These are phyloP conservation scores for Caenorhabditis sp. DNA, from an alignment of 2,888 invertebrate species.

Conservation along the genomic window DNA sequence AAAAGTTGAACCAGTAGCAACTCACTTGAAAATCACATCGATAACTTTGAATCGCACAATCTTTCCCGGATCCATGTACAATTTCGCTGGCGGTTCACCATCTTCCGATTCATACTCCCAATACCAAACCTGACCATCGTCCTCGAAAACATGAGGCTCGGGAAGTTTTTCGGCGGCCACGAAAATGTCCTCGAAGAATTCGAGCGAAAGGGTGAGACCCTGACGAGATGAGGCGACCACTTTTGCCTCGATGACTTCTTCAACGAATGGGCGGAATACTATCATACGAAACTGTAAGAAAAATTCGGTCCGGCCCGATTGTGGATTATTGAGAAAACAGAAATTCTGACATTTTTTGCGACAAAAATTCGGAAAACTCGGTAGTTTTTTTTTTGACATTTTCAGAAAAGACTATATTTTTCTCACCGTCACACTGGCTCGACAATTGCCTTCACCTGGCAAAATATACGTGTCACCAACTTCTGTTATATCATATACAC, in stretches of 20 bases:
- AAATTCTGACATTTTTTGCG: too few species aligned
- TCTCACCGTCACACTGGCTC: constrained; percentile 57
- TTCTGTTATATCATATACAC: constrained; percentile 86
- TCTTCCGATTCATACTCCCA: constrained; percentile 58
- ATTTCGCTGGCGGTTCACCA: constrained; percentile 52
- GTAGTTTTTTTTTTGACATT: not conserved
- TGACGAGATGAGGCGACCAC: constrained; percentile 74
- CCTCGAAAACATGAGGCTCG: constrained; percentile 84
- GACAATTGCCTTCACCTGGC: constrained; percentile 63
- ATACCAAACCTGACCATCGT: constrained; percentile 57
- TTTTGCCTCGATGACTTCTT: constrained; percentile 91
- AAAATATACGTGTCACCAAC: constrained; percentile 88
- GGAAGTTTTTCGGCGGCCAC: constrained; percentile 90
- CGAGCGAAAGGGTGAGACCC: constrained; percentile 79
- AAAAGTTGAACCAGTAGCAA: not conserved
- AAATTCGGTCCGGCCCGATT: not conserved
- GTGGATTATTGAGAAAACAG: not conserved
- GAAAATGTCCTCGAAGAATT: constrained; percentile 95
- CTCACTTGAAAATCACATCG: constrained; percentile 58
- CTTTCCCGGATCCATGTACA: constrained; percentile 62
- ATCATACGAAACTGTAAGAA: constrained; percentile 81
- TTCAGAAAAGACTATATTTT: not conserved
- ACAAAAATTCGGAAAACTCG: too few species aligned
- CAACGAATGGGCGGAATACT: constrained; percentile 91
- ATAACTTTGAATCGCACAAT: constrained; percentile 51